phyloP scores from a whole-genome alignment of 2,797 vertebrate species.

The Paratrypauchen microcephalus region DNA sequence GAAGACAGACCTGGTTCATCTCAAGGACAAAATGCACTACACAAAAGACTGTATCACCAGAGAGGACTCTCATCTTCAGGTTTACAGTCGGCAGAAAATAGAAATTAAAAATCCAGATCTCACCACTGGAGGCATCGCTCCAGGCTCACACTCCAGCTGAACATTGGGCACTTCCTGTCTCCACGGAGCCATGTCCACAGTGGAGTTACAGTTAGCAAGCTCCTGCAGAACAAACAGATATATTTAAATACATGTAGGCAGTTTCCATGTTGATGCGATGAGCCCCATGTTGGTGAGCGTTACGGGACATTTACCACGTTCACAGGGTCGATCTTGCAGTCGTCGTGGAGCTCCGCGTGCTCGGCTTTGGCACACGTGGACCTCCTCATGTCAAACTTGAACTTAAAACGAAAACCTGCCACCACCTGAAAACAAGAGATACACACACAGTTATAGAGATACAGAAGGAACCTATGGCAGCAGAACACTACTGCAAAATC shows the following conservation, averaged over 20 bases:
- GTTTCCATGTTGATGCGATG: background rate
- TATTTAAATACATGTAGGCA: background rate
- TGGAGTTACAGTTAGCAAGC: constrained; percentile 72
- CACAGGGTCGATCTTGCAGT: constrained; percentile 65
- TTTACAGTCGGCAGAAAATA: background rate
- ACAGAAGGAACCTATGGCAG: background rate
- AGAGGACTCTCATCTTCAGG: no score
- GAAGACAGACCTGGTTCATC: no score
- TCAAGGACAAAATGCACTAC: no score
- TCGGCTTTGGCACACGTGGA: constrained; percentile 83
- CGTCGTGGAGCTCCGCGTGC: constrained; percentile 71
- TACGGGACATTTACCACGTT: constrained; percentile 48
- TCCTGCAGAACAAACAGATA: constrained; percentile 52
- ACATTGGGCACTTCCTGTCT: constrained; percentile 61
- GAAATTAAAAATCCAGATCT: background rate
- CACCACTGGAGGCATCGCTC: constrained; percentile 28
- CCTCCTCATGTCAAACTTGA: constrained; percentile 79
- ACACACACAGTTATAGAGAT: background rate
- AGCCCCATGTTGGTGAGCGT: background rate
- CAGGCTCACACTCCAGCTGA: constrained; percentile 53
- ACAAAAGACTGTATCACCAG: no score
- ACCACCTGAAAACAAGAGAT: constrained; percentile 77
- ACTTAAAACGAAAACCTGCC: constrained; percentile 78
- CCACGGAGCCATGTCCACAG: constrained; percentile 79
- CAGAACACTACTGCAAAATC: no score